A percentile compares a stretch with the other conserved stretches of the same genome.
Evolutionary conservation across 2,113 vertebrate genomes (phyloP).

Genomic region (Mirza zaza): DNA sequence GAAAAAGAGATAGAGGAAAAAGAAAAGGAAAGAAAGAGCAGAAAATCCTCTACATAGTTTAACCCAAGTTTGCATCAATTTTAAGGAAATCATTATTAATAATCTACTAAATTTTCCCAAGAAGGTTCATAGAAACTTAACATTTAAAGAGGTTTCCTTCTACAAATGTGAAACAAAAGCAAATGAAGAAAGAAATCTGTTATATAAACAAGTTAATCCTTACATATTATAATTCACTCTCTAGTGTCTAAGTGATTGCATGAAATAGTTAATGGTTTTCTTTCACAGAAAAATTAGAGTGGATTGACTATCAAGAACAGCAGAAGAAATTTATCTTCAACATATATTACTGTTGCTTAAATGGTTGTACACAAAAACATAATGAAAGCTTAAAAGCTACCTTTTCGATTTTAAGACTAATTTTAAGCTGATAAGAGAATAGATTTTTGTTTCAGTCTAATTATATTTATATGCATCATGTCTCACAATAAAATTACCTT

Average conservation of each 20-base stretch:
- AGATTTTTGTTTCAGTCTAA: background rate
- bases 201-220: background rate
- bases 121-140: background rate
- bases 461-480: background rate
- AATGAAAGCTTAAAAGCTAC: background rate
- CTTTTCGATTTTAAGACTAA: background rate
- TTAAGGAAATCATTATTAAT: constrained; percentile 32
- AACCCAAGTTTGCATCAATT: background rate
- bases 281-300: background rate
- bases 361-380: background rate
- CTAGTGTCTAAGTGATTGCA: background rate
- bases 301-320: background rate
- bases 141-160: background rate
- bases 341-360: background rate
- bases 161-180: background rate
- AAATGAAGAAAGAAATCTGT: background rate
- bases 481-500: background rate
- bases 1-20: background rate
- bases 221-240: background rate
- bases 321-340: background rate
- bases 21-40: background rate
- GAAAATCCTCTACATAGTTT: background rate
- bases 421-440: background rate
- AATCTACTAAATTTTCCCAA: background rate
- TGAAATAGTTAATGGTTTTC: background rate